Evolutionary conservation across 2,888 invertebrate species (phyloP).

Genomic region (Erebia palarica): DNA sequence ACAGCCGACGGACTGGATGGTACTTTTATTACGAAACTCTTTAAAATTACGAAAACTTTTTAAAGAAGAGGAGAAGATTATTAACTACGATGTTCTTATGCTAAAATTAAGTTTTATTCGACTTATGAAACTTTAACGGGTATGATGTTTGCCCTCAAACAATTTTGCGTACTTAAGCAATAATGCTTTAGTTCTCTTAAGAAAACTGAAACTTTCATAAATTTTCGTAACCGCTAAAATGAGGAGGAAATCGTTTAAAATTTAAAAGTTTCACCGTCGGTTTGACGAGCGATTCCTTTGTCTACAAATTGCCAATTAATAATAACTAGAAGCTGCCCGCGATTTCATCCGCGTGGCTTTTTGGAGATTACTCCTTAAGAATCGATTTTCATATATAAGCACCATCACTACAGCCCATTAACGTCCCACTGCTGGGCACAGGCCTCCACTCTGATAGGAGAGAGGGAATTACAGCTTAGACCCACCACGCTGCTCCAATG

Average conservation of each 20-base stretch:
- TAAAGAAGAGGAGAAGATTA: not conserved
- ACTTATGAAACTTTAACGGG: not conserved
- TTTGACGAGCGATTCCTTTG: not conserved
- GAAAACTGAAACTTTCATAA: constrained; percentile 6
- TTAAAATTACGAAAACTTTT: not conserved
- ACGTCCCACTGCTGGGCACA: no score
- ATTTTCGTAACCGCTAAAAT: not conserved
- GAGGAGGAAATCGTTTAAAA: constrained; percentile 2
- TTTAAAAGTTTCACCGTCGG: not conserved
- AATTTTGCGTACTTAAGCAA: not conserved
- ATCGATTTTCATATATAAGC: no score
- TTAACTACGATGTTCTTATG: not conserved
- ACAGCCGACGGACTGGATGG: not conserved
- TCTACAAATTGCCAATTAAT: not conserved
- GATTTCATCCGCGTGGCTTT: no score
- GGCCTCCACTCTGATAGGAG: no score
- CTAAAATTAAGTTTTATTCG: not conserved
- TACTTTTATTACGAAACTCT: not conserved
- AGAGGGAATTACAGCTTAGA: no score
- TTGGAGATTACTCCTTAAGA: no score
- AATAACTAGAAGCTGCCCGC: not conserved
- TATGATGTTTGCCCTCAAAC: not conserved
- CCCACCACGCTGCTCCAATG: no score
- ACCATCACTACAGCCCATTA: no score
- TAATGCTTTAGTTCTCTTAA: not conserved